phyloP scores from a whole-genome alignment of 2,888 invertebrate genomes.

The Dynastes maya region DNA sequence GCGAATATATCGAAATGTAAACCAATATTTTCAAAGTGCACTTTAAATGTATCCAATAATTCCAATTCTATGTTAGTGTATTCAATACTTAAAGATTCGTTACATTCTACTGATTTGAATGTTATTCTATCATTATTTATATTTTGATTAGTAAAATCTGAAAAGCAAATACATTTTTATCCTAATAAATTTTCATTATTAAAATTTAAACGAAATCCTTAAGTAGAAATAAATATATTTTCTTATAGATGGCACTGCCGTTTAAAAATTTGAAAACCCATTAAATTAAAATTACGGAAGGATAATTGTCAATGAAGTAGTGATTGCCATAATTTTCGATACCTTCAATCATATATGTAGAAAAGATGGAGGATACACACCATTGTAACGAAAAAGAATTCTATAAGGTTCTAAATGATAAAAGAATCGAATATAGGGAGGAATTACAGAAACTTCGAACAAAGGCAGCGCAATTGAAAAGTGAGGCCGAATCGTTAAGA shows the following conservation, averaged over 20 bases:
- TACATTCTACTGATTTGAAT: conserved; percentile 55
- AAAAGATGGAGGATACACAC: background rate
- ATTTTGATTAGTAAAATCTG: conserved; percentile 53
- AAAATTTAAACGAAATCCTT: background rate
- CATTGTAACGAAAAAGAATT: background rate
- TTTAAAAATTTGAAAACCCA: no score
- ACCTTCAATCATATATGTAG: background rate
- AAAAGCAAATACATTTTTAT: conserved; percentile 34
- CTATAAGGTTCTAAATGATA: background rate
- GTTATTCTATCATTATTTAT: conserved; percentile 23
- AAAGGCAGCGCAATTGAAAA: background rate
- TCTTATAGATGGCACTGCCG: no score
- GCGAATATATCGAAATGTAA: conserved; percentile 71
- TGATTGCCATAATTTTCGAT: no score
- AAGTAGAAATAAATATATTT: background rate
- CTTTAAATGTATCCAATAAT: conserved; percentile 73
- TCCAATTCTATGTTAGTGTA: conserved; percentile 71
- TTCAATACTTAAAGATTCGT: conserved; percentile 58
- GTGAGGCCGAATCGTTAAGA: background rate
- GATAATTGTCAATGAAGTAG: no score
- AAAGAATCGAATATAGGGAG: background rate
- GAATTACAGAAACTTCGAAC: conserved; percentile 5
- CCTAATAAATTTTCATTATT: conserved; percentile 4
- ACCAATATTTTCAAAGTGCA: conserved; percentile 76
- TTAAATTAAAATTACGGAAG: no score